Conservation (phyloP, 92 coral and sea anemone species). For the Epizoanthus fatuus region DNA sequence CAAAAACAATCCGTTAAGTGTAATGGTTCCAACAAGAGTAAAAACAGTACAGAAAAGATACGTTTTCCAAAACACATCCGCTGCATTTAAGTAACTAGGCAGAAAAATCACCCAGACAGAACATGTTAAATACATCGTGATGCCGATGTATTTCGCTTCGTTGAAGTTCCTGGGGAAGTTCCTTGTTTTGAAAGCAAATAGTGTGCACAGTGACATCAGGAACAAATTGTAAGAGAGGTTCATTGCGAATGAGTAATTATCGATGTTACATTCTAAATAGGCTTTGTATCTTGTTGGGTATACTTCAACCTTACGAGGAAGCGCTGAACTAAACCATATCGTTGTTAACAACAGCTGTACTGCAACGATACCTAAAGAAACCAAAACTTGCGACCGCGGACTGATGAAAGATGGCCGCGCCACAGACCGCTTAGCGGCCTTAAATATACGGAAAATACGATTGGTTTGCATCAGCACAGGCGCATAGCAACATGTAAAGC, state of each 20-base stretch:
- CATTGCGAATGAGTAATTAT: constrained; percentile 73
- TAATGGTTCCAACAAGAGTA: constrained; percentile 83
- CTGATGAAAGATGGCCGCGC: constrained; percentile 89
- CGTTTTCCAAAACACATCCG: constrained; percentile 70
- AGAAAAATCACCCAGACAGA: constrained; percentile 93
- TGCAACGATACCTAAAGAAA: constrained; percentile 81
- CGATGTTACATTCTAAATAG: constrained; percentile 76
- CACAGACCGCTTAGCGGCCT: constrained; percentile 85
- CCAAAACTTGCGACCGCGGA: constrained; percentile 86
- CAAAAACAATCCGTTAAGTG: constrained; percentile 85
- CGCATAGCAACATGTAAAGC: constrained; percentile 90
- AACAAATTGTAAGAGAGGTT: constrained; percentile 85
- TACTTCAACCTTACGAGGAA: constrained; percentile 68
- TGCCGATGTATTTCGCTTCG: constrained; percentile 96
- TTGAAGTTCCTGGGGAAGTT: constrained; percentile 95
- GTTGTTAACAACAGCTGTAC: constrained; percentile 85
- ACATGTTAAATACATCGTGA: constrained; percentile 95
- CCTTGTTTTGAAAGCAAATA: constrained; percentile 94
- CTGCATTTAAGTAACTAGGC: constrained; percentile 84
- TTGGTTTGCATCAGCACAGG: constrained; percentile 94
- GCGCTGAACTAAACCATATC: constrained; percentile 86
- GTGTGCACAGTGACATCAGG: constrained; percentile 86
- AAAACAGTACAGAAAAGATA: constrained; percentile 73
- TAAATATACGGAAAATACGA: constrained; percentile 94
- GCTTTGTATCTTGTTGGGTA: constrained; percentile 61